Base-by-base conservation (phyloP, 2,888 invertebrate species). In the Trichopoda pennipes region DNA sequence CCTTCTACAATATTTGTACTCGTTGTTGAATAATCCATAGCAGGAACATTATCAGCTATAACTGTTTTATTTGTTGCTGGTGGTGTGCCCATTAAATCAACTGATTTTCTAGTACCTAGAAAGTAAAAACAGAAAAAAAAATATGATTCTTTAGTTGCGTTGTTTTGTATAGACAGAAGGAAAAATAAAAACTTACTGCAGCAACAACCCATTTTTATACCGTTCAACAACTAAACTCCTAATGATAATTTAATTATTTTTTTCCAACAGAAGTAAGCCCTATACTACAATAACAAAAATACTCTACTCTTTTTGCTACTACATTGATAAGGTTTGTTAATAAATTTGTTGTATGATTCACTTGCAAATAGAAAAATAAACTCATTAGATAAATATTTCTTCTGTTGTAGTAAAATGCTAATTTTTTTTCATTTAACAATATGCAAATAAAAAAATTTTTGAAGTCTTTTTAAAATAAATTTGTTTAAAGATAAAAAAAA, bases 171-270 rank as follows among this genome's bases (percentile, higher is more conserved):
- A n/a, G 14, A 16, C 6, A 42, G 9, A 3, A 10, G 2, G 12
- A 38, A 8, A 47, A 76, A 44, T 14, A 14, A 35, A 53, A 49
- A 74, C 79, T 80, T 69, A 80, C 79, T 79, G 68, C 64, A 82
- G 64, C 82, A 82, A 72, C 75, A 51, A 61, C 82, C 82, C 82
- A 82, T 82, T 60, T 70, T 61, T 63, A 35, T 47, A 72, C 66
- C 60, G 69, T 60, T 77, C 70, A 55, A 53, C 58, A 73, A 70
- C 70, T 51, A 42, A 60, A 56, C 70, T 51, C 44, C 55, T 75
- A 82, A 79, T 76, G 68, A 75, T 75, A 79, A 79, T 72, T 75
- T 44, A 66, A 72, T 55, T 3, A 58, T 19, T 70, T 82, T 75
- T 63, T 28, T 28, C 28, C 28, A 73, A 64, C 38, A 55, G 19